Conservation (phyloP, 2,888 invertebrate species). For the Pollenia angustigena region DNA sequence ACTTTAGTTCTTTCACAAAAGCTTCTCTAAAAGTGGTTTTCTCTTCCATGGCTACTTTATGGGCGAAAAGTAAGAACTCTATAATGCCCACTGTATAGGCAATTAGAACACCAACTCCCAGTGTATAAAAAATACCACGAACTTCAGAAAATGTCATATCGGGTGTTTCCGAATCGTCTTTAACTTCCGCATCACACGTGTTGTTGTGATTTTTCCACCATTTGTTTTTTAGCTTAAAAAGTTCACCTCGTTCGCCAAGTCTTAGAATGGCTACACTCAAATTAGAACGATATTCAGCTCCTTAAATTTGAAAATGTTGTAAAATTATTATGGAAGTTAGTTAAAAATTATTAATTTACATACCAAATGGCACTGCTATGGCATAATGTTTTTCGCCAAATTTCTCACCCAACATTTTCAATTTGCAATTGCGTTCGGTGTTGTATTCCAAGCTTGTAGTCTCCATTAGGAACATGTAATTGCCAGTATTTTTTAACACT, state of each 20-base stretch:
- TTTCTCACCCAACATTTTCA: conserved; percentile 91
- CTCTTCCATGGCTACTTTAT: conserved; percentile 90
- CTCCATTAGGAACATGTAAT: conserved; percentile 98
- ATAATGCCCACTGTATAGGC: conserved; percentile 91
- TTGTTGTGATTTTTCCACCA: conserved; percentile 94
- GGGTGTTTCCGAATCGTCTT: conserved; percentile 75
- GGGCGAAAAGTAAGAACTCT: conserved; percentile 93
- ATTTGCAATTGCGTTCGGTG: conserved; percentile 91
- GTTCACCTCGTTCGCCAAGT: conserved; percentile 93
- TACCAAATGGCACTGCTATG: conserved; percentile 95
- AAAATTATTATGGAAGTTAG: too few relatives aligned
- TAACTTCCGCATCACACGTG: conserved; percentile 72
- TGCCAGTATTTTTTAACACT: conserved; percentile 89
- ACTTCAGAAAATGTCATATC: conserved; percentile 86
- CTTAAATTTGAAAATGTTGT: conserved; percentile 38
- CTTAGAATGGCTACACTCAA: conserved; percentile 95
- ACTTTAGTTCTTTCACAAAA: conserved; percentile 77
- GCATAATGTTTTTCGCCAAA: conserved; percentile 97
- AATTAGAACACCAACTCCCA: conserved; percentile 89
- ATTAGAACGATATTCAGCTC: conserved; percentile 89
- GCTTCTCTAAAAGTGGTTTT: conserved; percentile 83
- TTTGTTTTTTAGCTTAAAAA: conserved; percentile 92
- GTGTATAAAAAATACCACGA: conserved; percentile 95
- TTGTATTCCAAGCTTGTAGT: conserved; percentile 96
- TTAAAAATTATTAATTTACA: conserved; percentile 73